phyloP scores from a whole-genome alignment of 23 tunicate species.

The Phallusia fumigata region DNA sequence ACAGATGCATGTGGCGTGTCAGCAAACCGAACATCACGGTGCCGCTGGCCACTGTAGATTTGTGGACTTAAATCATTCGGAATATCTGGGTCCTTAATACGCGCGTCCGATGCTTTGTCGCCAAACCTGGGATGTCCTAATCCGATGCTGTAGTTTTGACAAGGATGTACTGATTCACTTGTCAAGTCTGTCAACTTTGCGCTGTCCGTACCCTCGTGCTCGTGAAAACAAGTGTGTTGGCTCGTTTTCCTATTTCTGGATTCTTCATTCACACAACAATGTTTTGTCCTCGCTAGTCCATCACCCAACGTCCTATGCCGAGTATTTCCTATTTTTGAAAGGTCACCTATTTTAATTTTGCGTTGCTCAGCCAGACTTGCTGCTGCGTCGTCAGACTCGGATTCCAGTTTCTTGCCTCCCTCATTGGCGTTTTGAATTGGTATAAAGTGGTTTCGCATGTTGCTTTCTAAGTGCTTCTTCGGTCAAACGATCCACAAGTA shows the following conservation, averaged over 20 bases:
- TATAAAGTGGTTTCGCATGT: not conserved
- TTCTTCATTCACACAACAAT: too few species aligned
- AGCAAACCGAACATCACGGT: not conserved
- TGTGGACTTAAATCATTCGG: not conserved
- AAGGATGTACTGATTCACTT: not conserved
- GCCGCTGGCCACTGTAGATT: not conserved
- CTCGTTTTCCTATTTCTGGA: too few species aligned
- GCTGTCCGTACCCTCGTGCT: not conserved
- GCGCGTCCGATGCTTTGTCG: not conserved
- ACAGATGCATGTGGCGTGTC: not conserved
- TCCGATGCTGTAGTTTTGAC: not conserved
- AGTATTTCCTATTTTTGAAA: not conserved
- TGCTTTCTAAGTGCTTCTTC: not conserved
- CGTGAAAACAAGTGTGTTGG: not conserved
- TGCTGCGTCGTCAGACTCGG: not conserved
- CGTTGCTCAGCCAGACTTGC: not conserved
- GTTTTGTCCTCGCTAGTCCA: too few species aligned
- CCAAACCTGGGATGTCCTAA: not conserved
- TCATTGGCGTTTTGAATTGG: constrained; percentile 4
- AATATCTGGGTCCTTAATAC: not conserved
- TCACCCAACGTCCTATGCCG: too few species aligned
- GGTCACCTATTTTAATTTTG: not conserved
- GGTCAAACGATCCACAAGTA: not conserved
- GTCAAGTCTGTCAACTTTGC: not conserved
- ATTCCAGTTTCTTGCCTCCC: not conserved